Evolutionary conservation across 2,888 invertebrate genomes (phyloP).

Genomic region (Galeruca laticollis): DNA sequence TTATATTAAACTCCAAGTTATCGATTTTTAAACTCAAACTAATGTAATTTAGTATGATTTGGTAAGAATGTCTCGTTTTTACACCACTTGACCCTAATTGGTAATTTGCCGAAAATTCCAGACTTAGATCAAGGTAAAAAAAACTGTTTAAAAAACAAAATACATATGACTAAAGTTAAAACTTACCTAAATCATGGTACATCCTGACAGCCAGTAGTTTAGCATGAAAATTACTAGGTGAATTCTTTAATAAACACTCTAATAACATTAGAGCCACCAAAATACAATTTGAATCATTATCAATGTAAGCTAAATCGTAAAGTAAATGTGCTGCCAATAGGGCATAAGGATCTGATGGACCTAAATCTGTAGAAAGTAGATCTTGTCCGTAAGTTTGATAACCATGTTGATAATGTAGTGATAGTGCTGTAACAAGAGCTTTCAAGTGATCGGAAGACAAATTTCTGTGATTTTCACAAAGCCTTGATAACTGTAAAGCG

Average conservation of each 20-base stretch:
- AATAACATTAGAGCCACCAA: slow-evolving; percentile 77
- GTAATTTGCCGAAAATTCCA: no score
- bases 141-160: no score
- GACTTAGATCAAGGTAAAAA: no score
- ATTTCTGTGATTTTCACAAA: slow-evolving; percentile 76
- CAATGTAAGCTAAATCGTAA: slow-evolving; percentile 70
- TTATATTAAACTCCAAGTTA: no score
- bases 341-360: slow-evolving; percentile 84
- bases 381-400: slow-evolving; percentile 70
- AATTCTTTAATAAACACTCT: slow-evolving; percentile 79
- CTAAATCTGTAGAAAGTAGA: slow-evolving; percentile 77
- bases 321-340: slow-evolving; percentile 82
- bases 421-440: slow-evolving; percentile 73
- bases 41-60: no score
- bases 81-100: no score
- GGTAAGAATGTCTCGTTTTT: no score
- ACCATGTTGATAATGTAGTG: slow-evolving; percentile 76
- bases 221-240: slow-evolving; percentile 90
- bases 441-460: slow-evolving; percentile 70
- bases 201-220: slow-evolving; percentile 86
- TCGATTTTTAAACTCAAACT: no score
- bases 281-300: slow-evolving; percentile 70
- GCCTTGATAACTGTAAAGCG: slow-evolving; percentile 79
- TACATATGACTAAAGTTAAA: no score
- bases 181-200: slow-evolving; percentile 80